Base-by-base conservation (phyloP, 2,113 vertebrate genomes). In the Tachycineta bicolor region DNA sequence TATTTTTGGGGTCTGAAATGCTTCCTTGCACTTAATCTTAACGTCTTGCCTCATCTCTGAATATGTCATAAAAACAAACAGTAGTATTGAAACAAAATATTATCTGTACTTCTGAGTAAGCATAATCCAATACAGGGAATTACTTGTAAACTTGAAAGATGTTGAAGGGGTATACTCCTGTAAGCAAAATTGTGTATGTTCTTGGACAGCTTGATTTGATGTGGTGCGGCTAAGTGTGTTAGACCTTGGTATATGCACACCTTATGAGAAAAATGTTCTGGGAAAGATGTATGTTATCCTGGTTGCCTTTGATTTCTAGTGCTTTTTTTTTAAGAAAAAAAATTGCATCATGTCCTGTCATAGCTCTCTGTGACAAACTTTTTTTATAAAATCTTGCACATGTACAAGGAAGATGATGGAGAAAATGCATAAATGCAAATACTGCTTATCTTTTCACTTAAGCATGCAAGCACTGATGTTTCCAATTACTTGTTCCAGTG, bases 231-330 rank as follows among this genome's bases (percentile, higher is more conserved):
- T 94, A 95, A 95, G 78, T 87, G 79, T 96, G 74, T 94, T 96
- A 95, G 96, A 94, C 94, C 87, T 92, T 69, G 63, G 60, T 96
- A 43, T 92, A 39, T 90, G 80, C 84, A 67, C 76, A 91, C 68
- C 33, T 91, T 89, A 80, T 20, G 91, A 91, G 67, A 83, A 74
- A 67, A 92, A 83, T 93, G 41, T 87, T 96, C 59, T 92, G 56
- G 92, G 82, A 78, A 95, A 69, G 83, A 83, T 94, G 94, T 81
- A 67, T 0, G 2, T 83, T 95, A 14, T 96, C 87, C 95, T 86
- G 62, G 73, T 97, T 97, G 93, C 91, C 87, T 97, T 97, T 95
- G 70, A 95, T 97, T 97, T 96, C 79, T 91, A 88, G 56, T 95
- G 93, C 18, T 96, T 83, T 70, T 58, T 60, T 60, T 37, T 60